Percentiles rank a stretch among this genome's conserved stretches.
phyloP scores from a whole-genome alignment of 2,113 vertebrate species.

The Sphyrna mokarran region DNA sequence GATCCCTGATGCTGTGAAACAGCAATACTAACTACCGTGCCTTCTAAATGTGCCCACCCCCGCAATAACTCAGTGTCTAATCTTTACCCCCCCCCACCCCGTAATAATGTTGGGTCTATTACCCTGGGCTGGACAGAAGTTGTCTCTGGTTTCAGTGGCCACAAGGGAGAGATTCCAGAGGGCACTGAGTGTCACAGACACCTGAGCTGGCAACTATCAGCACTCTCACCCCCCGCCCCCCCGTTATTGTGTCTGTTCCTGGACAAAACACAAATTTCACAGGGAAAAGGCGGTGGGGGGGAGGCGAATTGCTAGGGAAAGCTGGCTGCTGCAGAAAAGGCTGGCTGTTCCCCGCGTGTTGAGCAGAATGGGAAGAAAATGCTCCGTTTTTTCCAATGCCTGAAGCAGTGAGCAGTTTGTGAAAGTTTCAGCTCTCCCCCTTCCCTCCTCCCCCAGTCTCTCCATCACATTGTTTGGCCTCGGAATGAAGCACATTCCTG shows the following conservation, averaged over 20 bases:
- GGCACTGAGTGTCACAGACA: not conserved
- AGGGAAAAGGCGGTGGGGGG: not conserved
- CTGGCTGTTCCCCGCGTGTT: not conserved
- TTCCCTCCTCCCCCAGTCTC: conserved; percentile 54
- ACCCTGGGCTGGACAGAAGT: no score
- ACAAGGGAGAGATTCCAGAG: not conserved
- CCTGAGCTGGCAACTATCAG: not conserved
- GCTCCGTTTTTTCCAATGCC: not conserved
- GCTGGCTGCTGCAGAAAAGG: not conserved
- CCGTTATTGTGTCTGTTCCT: not conserved
- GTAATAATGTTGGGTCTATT: no score
- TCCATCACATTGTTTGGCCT: conserved; percentile 74
- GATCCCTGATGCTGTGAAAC: no score
- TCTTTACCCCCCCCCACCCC: no score
- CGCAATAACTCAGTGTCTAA: no score
- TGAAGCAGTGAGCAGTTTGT: not conserved
- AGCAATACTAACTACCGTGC: no score
- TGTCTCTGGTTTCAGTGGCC: no score
- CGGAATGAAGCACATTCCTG: conserved; percentile 83
- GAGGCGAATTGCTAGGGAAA: not conserved
- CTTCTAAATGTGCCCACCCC: no score
- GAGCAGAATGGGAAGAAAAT: not conserved
- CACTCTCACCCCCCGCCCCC: not conserved
- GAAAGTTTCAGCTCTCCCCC: not conserved
- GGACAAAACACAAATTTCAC: not conserved